phyloP scores from a whole-genome alignment of 2,888 invertebrate species.

The Mesopsocus fuscifrons region DNA sequence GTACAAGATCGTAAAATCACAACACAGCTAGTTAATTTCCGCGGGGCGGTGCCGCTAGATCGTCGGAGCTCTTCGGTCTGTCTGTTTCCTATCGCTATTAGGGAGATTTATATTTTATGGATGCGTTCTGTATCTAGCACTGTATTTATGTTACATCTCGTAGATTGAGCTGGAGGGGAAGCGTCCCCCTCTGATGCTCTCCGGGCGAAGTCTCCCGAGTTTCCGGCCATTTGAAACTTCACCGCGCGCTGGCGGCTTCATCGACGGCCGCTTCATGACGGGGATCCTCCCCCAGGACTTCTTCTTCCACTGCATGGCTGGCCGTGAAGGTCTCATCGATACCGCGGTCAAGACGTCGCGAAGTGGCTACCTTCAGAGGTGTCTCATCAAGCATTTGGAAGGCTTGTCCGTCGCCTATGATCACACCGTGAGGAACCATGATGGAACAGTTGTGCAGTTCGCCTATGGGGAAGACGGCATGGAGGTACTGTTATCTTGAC shows the following conservation, averaged over 20 bases:
- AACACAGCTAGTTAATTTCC: too few species aligned
- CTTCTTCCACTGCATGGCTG: conserved; percentile 99
- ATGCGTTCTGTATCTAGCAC: too few species aligned
- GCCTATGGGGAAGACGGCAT: conserved; percentile 86
- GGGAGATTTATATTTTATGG: too few species aligned
- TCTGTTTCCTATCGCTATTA: too few species aligned
- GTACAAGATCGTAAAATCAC: too few species aligned
- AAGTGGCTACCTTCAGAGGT: conserved; percentile 93
- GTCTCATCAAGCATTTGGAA: conserved; percentile 94
- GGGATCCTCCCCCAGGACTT: conserved; percentile 91
- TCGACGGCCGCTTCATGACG: conserved; percentile 91
- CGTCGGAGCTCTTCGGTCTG: too few species aligned
- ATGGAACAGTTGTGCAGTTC: conserved; percentile 83
- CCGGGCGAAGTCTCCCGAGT: conserved; percentile 80
- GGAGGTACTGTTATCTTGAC: too few species aligned
- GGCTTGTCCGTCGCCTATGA: conserved; percentile 87
- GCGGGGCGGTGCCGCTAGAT: too few species aligned
- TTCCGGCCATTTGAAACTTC: conserved; percentile 74
- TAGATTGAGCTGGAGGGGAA: conserved; percentile 97
- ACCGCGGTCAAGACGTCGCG: conserved; percentile 99
- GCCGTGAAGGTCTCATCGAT: conserved; percentile 96
- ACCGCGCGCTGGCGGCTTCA: conserved; percentile 89
- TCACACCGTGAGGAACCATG: conserved; percentile 86
- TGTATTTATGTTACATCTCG: too few species aligned
- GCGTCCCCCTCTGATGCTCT: conserved; percentile 86